These are phyloP conservation scores for Cylas formicarius DNA, from an alignment of 1,140 invertebrate genomes.

Conservation along the genomic window DNA sequence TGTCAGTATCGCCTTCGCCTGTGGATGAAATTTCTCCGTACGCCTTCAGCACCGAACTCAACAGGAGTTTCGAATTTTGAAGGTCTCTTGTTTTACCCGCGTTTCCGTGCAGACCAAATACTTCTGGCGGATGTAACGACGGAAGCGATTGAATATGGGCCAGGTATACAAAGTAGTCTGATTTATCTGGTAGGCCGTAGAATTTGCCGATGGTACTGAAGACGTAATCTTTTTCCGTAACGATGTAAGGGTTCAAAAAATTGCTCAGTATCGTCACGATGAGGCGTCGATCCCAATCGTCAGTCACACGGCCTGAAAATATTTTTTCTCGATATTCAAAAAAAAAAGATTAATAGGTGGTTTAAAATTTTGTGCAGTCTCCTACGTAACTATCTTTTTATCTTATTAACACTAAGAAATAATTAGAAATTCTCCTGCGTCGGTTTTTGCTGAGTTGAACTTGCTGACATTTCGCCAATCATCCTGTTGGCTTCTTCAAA, in stretches of 20 bases:
- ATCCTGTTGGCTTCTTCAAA: too few relatives aligned
- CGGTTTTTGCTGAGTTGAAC: too few relatives aligned
- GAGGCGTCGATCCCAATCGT: slow-evolving; percentile 82
- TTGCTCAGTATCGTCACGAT: slow-evolving; percentile 74
- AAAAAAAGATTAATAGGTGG: not conserved
- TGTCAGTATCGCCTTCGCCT: slow-evolving; percentile 52
- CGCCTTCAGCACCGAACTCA: slow-evolving; percentile 52
- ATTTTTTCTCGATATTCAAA: not conserved
- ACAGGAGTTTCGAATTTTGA: slow-evolving; percentile 56
- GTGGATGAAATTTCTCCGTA: slow-evolving; percentile 50
- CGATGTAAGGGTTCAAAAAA: slow-evolving; percentile 67
- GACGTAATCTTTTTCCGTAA: slow-evolving; percentile 56
- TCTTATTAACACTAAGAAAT: too few relatives aligned
- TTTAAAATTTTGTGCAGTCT: too few relatives aligned
- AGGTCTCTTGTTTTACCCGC: slow-evolving; percentile 83
- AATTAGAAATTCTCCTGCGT: too few relatives aligned
- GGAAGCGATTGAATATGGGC: slow-evolving; percentile 64
- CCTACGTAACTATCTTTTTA: too few relatives aligned
- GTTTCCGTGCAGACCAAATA: slow-evolving; percentile 83
- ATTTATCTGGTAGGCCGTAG: slow-evolving; percentile 59
- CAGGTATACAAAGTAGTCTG: slow-evolving; percentile 61
- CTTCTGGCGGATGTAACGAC: slow-evolving; percentile 60
- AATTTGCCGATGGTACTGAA: slow-evolving; percentile 48
- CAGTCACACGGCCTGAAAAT: slow-evolving; percentile 63
- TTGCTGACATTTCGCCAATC: too few relatives aligned